phyloP scores from a whole-genome alignment of 2,113 vertebrate species.

The Salvator merianae region DNA sequence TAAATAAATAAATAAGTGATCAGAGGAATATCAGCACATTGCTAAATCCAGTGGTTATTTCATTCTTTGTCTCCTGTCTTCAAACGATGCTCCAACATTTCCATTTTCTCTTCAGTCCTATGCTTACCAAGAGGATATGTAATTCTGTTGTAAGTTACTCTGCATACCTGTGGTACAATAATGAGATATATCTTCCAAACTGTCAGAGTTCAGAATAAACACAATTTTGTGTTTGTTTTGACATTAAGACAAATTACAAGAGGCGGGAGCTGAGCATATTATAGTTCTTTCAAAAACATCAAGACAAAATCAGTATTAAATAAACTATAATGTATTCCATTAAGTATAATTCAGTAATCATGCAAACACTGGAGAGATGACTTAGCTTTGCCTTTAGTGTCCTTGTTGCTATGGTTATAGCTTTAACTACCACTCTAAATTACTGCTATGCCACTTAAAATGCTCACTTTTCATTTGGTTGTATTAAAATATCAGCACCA shows the following conservation, averaged over 20 bases:
- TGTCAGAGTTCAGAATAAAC: conserved; percentile 2
- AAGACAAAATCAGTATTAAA: conserved; percentile 22
- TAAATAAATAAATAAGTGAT: no score
- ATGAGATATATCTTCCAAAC: not conserved
- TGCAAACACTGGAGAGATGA: conserved; percentile 21
- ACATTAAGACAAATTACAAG: not conserved
- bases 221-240: not conserved
- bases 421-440: conserved; percentile 36
- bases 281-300: not conserved
- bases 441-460: conserved; percentile 17
- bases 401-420: conserved; percentile 42
- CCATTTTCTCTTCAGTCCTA: not conserved
- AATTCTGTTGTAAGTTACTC: not conserved
- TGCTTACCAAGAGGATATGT: not conserved
- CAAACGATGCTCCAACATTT: not conserved
- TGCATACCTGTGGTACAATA: not conserved
- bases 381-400: conserved; percentile 8
- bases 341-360: conserved; percentile 33
- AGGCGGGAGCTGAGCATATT: not conserved
- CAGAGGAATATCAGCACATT: no score
- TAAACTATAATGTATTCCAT: conserved; percentile 28
- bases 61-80: not conserved
- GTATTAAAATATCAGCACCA: conserved; percentile 37
- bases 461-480: conserved; percentile 34
- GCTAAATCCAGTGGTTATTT: no score